Percentiles rank a stretch among this genome's conserved stretches.
Evolutionary conservation across 1,140 invertebrate genomes (phyloP).

Genomic region (Euwallacea fornicatus): DNA sequence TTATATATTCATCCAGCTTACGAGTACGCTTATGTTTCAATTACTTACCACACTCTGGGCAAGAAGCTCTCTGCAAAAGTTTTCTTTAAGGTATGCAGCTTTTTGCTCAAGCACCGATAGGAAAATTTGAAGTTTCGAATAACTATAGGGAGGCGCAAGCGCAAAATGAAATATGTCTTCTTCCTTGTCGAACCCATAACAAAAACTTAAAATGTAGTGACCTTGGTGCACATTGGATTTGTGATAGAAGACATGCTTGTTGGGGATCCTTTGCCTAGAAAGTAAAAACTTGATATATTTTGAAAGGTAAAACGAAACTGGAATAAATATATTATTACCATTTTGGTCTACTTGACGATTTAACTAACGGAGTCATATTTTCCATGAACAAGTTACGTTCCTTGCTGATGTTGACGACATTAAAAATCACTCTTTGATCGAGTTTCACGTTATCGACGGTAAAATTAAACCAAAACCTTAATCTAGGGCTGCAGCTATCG

Average conservation of each 20-base stretch:
- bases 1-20: neutral
- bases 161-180: conserved; percentile 94
- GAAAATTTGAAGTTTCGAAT: conserved; percentile 84
- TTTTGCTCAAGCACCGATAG: conserved; percentile 74
- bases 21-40: neutral
- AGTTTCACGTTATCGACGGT: conserved; percentile 93
- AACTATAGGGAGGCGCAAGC: conserved; percentile 91
- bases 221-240: conserved; percentile 85
- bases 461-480: conserved; percentile 97
- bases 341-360: conserved; percentile 85
- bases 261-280: conserved; percentile 80
- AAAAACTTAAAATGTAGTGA: conserved; percentile 91
- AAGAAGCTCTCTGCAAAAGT: conserved; percentile 70
- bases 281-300: conserved; percentile 22
- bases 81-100: conserved; percentile 51
- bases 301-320: neutral
- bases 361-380: conserved; percentile 92
- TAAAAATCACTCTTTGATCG: conserved; percentile 96
- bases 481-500: conserved; percentile 92
- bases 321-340: conserved; percentile 65
- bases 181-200: conserved; percentile 92
- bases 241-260: conserved; percentile 90
- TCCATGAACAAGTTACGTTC: conserved; percentile 83
- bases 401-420: conserved; percentile 96
- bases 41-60: conserved; percentile 68